Percentiles rank a stretch among this genome's conserved stretches.
Conservation (phyloP, 2,888 invertebrate species). For the Temnothorax ravouxi region DNA sequence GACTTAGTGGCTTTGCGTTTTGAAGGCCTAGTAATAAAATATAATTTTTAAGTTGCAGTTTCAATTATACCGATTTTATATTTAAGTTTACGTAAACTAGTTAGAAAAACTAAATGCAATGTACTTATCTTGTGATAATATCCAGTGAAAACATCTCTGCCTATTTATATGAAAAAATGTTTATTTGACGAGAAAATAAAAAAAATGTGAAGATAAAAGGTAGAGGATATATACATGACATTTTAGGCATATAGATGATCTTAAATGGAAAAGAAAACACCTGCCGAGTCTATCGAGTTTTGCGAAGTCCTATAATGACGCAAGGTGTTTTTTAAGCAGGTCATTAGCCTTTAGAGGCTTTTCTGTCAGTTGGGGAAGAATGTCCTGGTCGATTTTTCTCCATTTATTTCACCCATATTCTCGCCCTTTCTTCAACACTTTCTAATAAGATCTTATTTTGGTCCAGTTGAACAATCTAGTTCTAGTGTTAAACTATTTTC, state of each 20-base stretch:
- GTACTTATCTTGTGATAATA: neutral
- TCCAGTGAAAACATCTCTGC: neutral
- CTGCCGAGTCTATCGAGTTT: constrained; percentile 35
- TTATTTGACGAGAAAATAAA: neutral
- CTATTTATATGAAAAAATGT: neutral
- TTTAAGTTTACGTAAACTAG: neutral
- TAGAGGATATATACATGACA: neutral
- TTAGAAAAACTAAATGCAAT: neutral
- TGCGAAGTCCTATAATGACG: constrained; percentile 7
- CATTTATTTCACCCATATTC: neutral
- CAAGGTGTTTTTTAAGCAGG: constrained; percentile 7
- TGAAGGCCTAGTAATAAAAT: neutral
- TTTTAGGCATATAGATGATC: neutral
- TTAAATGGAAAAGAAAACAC: constrained; percentile 17
- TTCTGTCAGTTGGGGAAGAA: constrained; percentile 11
- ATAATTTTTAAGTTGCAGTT: neutral
- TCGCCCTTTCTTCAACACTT: neutral
- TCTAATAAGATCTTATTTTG: neutral
- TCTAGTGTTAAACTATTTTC: neutral
- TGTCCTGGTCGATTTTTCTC: constrained; percentile 14
- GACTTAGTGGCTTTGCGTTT: neutral
- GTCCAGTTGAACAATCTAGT: neutral
- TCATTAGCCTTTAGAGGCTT: constrained; percentile 3
- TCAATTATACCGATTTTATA: neutral
- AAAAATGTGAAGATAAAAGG: neutral